A percentile compares a stretch with the other conserved stretches of the same genome.
These are phyloP conservation scores for Capitella teleta DNA, from an alignment of 1,140 invertebrate genomes.

Conservation along the genomic window DNA sequence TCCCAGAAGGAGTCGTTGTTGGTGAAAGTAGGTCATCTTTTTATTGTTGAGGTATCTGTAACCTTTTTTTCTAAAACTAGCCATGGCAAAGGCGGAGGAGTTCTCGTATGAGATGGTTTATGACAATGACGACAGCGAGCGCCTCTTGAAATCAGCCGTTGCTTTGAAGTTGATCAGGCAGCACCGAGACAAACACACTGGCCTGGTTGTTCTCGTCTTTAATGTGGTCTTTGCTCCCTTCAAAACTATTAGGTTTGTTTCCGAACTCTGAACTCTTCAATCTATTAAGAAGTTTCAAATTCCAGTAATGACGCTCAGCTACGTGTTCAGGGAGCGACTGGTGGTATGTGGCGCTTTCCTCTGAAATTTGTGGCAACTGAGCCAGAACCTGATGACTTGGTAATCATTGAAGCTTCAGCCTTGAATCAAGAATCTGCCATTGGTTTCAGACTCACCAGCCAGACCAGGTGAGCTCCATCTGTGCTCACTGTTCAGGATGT, in stretches of 20 bases:
- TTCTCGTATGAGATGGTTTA: conserved; percentile 29
- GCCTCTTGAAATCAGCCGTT: conserved; percentile 23
- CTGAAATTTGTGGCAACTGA: conserved; percentile 34
- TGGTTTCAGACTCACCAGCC: conserved; percentile 34
- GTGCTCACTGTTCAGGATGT: neutral
- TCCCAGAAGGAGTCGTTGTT: conserved; percentile 30
- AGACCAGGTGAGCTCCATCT: conserved; percentile 20
- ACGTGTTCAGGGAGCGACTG: conserved; percentile 26
- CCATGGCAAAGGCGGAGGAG: conserved; percentile 27
- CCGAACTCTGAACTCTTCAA: no score
- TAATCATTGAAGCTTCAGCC: conserved; percentile 32
- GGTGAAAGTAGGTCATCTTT: conserved; percentile 28
- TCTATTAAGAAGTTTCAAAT: conserved; percentile 6
- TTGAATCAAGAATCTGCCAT: conserved; percentile 32
- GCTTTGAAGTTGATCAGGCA: conserved; percentile 25
- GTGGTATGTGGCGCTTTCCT: conserved; percentile 40
- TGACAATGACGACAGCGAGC: conserved; percentile 17
- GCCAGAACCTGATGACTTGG: conserved; percentile 35
- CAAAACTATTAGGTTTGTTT: conserved; percentile 37
- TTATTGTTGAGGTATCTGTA: neutral
- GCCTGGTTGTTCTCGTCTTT: conserved; percentile 34
- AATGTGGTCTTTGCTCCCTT: conserved; percentile 33
- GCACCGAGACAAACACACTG: conserved; percentile 25
- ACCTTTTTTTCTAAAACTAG: conserved; percentile 16
- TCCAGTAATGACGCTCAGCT: conserved; percentile 29